These are phyloP conservation scores for Daubentonia madagascariensis DNA, from an alignment of 2,113 vertebrate genomes.

Conservation along the genomic window DNA sequence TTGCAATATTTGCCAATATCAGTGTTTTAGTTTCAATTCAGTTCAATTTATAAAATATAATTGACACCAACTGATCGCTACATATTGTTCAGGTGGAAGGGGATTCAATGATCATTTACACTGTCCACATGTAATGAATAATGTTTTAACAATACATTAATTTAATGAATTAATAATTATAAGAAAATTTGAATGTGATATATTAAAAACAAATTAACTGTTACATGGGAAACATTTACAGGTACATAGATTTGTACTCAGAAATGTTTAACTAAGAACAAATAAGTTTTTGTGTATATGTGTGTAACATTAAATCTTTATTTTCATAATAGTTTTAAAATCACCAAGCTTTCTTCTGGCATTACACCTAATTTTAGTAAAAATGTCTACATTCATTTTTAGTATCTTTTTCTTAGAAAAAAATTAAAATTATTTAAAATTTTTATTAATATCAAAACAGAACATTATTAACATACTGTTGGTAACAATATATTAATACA, in stretches of 20 bases:
- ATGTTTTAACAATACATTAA: neutral
- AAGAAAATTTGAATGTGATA: neutral
- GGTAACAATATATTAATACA: neutral
- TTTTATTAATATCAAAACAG: neutral
- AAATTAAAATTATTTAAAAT: neutral
- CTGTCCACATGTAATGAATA: neutral
- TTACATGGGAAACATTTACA: neutral
- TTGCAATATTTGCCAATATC: neutral
- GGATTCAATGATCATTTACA: neutral
- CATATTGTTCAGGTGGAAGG: neutral
- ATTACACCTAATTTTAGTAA: neutral
- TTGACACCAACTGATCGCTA: neutral
- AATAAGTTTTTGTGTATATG: rapidly evolving
- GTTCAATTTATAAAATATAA: neutral
- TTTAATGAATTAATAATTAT: neutral
- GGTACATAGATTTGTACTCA: neutral
- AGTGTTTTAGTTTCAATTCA: neutral
- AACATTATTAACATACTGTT: neutral
- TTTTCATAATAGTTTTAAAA: constrained; percentile 24
- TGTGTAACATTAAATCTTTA: neutral
- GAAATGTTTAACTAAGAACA: neutral
- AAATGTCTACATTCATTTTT: neutral
- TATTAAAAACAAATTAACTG: neutral
- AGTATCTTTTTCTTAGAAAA: constrained; percentile 25
- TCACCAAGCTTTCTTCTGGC: neutral